Conservation (phyloP, 2,888 invertebrate species). For the Eilema caniola region DNA sequence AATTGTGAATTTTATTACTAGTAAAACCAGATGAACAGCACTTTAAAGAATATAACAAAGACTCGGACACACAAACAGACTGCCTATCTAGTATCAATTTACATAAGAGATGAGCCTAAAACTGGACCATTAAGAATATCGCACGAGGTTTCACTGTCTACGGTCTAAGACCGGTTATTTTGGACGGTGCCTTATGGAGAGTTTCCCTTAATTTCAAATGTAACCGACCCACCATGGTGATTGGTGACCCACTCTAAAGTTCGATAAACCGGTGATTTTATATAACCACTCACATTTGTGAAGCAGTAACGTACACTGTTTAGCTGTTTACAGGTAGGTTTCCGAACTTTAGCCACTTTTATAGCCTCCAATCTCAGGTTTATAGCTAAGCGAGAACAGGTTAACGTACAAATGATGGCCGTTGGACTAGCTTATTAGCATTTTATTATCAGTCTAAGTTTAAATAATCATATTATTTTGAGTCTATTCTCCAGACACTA, state of each 20-base stretch:
- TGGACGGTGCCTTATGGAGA: conserved; percentile 58
- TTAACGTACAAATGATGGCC: conserved; percentile 64
- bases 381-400: conserved; percentile 61
- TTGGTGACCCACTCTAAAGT: conserved; percentile 34
- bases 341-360: conserved; percentile 56
- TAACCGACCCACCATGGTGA: conserved; percentile 46
- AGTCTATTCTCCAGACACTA: conserved; percentile 47
- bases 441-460: conserved; percentile 59
- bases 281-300: conserved; percentile 30
- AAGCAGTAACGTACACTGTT: conserved; percentile 14
- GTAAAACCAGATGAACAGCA: conserved; percentile 14
- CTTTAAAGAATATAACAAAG: conserved; percentile 24
- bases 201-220: conserved; percentile 54
- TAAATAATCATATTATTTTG: conserved; percentile 58
- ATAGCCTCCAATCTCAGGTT: conserved; percentile 55
- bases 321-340: conserved; percentile 43
- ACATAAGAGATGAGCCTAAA: conserved; percentile 54
- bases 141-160: conserved; percentile 59
- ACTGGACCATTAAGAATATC: conserved; percentile 58
- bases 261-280: conserved; percentile 36
- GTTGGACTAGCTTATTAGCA: conserved; percentile 62
- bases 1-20: not conserved
- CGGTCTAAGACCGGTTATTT: conserved; percentile 60
- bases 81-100: conserved; percentile 50
- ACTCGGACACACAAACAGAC: conserved; percentile 30